Base-by-base conservation (phyloP, 2,888 invertebrate species). In the Oscheius myriophilus region DNA sequence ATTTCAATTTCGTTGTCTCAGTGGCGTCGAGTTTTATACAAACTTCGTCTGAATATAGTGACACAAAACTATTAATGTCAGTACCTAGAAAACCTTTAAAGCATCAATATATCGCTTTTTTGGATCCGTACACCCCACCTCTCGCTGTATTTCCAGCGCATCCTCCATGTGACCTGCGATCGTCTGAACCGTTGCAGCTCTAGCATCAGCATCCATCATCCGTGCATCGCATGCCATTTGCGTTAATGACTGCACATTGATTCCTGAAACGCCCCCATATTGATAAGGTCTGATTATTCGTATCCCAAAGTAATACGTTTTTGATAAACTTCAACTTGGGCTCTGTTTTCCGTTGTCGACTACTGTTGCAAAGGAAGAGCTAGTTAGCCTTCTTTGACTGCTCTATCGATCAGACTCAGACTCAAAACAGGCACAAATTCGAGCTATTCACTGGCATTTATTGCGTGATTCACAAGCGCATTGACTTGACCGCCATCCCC, bases 161-260 rank as follows among this genome's bases (percentile, higher is more conserved):
- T 86, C 86, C 66, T 86, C 87, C 85, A 87, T 86, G 72, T 86
- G 86, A 1, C 86, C 86, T 45, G 86, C 86, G 18, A 86, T 86
- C 16, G 86, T 86, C 72, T 86, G 86, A 43, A 86, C 86, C 14
- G 86, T 86, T 43, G 86, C 86, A 16, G 82, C 83, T 23, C 86
- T 65, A 12, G 87, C 86, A 64, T 86, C 86, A 7, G 82, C 79
- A 71, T 86, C 86, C 86, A 86, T 86, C 86, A 86, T 86, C 12
- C 86, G 76, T 14, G 87, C 86, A 72, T 89, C 86, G 75, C 86
- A 87, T 21, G 87, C 87, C 86, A 87, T 87, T 77, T 87, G 87
- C 33, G 87, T 86, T 65, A 87, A 79, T 54, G 83, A 82, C 75
- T 87, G 87, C 67, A 89, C 88, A 83, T 89, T 89, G 80, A 89